phyloP scores from a whole-genome alignment of 2,888 invertebrate genomes.

The Argyresthia albistria region DNA sequence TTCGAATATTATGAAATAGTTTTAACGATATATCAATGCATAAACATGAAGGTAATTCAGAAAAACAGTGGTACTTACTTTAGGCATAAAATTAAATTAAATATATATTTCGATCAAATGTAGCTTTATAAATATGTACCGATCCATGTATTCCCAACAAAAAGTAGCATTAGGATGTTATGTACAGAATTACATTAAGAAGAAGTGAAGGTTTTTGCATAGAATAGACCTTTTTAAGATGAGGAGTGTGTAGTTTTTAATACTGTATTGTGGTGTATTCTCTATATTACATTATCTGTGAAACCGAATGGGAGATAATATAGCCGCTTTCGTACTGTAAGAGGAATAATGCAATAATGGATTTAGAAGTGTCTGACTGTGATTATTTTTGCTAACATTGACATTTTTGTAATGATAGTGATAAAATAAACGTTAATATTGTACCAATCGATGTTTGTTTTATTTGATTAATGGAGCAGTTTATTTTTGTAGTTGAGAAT shows the following conservation, averaged over 20 bases:
- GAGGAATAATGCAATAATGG: conserved; percentile 11
- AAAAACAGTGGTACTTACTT: neutral
- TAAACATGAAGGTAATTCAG: neutral
- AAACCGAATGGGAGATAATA: neutral
- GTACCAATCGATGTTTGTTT: conserved; percentile 45
- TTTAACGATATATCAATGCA: neutral
- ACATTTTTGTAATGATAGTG: conserved; percentile 69
- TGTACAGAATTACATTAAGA: conserved; percentile 1
- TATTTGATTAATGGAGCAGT: conserved; percentile 10
- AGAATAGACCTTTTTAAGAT: neutral
- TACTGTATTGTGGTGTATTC: conserved; percentile 18
- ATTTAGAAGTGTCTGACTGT: conserved; percentile 63
- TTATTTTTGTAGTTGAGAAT: no score
- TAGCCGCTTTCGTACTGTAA: neutral
- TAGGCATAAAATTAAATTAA: neutral
- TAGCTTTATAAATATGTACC: neutral
- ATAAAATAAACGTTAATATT: conserved; percentile 60
- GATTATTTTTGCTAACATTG: conserved; percentile 72
- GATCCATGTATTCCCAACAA: neutral
- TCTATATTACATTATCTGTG: conserved; percentile 1
- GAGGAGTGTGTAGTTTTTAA: conserved; percentile 4
- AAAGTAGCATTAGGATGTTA: neutral
- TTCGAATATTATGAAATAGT: neutral
- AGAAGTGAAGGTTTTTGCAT: neutral
- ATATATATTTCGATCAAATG: neutral